Base-by-base conservation (phyloP, 2,797 vertebrate species). In the Hippocampus kuda region DNA sequence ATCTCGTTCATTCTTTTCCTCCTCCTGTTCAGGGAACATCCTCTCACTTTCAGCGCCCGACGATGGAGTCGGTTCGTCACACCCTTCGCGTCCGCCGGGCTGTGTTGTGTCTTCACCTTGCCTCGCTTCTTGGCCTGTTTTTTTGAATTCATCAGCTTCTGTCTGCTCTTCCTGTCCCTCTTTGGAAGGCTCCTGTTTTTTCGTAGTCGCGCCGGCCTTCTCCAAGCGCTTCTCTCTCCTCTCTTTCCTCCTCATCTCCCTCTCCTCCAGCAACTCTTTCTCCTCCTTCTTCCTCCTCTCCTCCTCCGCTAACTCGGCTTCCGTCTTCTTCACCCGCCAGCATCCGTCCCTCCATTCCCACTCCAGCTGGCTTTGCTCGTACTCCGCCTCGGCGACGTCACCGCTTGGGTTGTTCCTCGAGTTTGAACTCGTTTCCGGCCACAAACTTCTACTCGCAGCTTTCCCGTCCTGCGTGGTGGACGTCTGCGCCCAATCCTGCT, bases 341-440 rank as follows among this genome's bases (percentile, higher is more conserved):
- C 89, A 85, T 41, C 89, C 88, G 1, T 89, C 84, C 70, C 85
- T 83, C 89, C 89, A 90, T 57, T 89, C 89, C 89, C 89, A 90
- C 76, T 90, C 87, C 75, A 80, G 72, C 74, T 89, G 86, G 71
- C 79, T 75, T 18, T 22, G 27, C 1, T 20, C 1, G 38, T 1
- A 0, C 71, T 82, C 84, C 2, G 67, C 75, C 59, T 80, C 81
- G 0, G 74, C 26, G 0, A 60, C 24, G 0, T 83, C 75, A 0
- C 65, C 7, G 54, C 63, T 54, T 51, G 78, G 78, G 67, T 76
- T 82, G 53, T 49, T 75, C 74, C 72, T 85, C 1, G 68, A 70
- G 2, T 53, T 67, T 0, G 71, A 3, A 61, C 27, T 74, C 2
- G 51, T 51, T 5, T 85, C 81, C 0, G 73, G 82, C 84, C 82